Base-by-base conservation (phyloP, 2,797 vertebrate species). In the Florisuga fusca region DNA sequence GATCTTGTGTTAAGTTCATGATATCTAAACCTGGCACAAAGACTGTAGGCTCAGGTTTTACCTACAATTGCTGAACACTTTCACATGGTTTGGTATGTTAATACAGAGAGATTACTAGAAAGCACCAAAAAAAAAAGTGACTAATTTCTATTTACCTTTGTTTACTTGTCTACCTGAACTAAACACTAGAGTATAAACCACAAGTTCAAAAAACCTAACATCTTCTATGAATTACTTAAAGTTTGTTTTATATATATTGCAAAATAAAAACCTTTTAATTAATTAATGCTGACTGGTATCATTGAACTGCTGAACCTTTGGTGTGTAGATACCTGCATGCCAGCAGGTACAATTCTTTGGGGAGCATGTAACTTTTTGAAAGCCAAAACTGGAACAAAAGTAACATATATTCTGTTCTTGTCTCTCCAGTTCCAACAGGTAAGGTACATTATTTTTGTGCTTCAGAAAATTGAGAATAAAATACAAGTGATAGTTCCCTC, bases 371-470 rank as follows among this genome's bases (percentile, higher is more conserved):
- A 80, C 80, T 82, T 71, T 46, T 50, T 78, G 59, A 46, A 93
- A 94, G 62, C 25, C 69, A 59, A 73, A 94, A 92, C 13, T 61
- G 51, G 45, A 84, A 93, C 53, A n/a, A 64, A 92, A 92, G 58
- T 57, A 86, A 69, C 66, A 73, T 17, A n/a, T 45, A 22, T 71
- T 91, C 82, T 94, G 43, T 84, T 93, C 55, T 63, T 79, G 69
- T 64, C 74, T 92, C 41, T 69, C 29, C n/a, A 79, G 50, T 64
- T 90, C 46, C 64, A 88, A 41, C 50, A 90, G 50, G 63, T 53
- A 90, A 90, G 27, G 23, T 36, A 79, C 8, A 33, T 69, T 67
- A 76, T 34, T 89, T 91, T 31, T 79, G 29, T 46, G 21, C n/a
- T 84, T 78, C 80, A 79, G 31, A 86, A 90, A 91, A 87, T 0